These are phyloP conservation scores for Oreochromis mossambicus DNA, from an alignment of 2,797 vertebrate species.

Conservation along the genomic window DNA sequence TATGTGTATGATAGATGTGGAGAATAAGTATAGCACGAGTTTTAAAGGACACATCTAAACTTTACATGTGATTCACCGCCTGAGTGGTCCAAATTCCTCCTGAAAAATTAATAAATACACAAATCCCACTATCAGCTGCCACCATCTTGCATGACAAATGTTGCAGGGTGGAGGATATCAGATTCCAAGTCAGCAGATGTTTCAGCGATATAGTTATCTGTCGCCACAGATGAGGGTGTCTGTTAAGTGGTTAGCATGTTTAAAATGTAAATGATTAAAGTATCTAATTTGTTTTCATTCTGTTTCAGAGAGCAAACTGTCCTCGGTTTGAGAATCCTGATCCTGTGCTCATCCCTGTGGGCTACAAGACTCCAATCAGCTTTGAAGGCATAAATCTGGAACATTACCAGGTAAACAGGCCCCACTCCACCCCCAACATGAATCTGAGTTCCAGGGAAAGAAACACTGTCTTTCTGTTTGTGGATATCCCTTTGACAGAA, in stretches of 20 bases:
- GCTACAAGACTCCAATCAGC: constrained; percentile 68
- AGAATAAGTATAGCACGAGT: not conserved
- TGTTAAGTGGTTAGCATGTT: constrained; percentile 49
- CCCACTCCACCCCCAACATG: not conserved
- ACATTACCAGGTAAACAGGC: constrained; percentile 62
- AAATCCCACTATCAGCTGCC: constrained; percentile 61
- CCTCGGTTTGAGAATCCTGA: constrained; percentile 80
- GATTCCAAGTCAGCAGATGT: constrained; percentile 67
- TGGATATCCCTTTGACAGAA: not conserved
- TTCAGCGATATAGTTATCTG: constrained; percentile 54
- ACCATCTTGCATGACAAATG: constrained; percentile 59
- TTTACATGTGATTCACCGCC: not conserved
- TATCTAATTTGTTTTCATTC: constrained; percentile 27
- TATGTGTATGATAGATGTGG: not conserved
- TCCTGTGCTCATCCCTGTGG: constrained; percentile 75
- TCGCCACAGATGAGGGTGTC: constrained; percentile 39
- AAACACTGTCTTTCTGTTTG: not conserved
- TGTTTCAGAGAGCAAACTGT: constrained; percentile 69
- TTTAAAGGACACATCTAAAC: constrained; percentile 20
- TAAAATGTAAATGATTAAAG: constrained; percentile 37
- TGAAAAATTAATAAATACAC: constrained; percentile 41
- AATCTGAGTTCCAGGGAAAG: not conserved
- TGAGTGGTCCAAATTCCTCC: constrained; percentile 4
- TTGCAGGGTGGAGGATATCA: constrained; percentile 44
- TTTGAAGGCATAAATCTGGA: constrained; percentile 77